Conservation (phyloP, 2,888 invertebrate genomes). For the Andrena hattorfiana region DNA sequence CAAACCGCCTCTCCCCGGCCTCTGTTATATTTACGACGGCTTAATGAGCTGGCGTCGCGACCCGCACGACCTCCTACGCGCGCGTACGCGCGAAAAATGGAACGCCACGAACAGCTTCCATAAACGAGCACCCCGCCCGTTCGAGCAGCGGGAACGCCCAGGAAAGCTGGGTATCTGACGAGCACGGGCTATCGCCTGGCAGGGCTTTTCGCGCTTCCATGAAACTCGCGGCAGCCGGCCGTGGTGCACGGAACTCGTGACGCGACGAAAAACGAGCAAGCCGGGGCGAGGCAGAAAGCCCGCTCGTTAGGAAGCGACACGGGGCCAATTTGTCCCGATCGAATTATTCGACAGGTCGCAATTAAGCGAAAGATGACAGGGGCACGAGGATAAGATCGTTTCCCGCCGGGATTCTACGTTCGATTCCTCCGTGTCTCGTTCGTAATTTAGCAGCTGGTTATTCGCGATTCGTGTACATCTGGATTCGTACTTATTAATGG, state of each 20-base stretch:
- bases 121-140: slow-evolving; percentile 9
- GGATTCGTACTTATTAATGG: slow-evolving; percentile 33
- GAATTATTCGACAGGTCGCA: slow-evolving; percentile 43
- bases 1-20: background rate
- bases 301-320: slow-evolving; percentile 50
- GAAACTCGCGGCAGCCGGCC: slow-evolving; percentile 17
- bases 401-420: background rate
- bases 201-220: slow-evolving; percentile 19
- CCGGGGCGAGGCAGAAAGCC: slow-evolving; percentile 41
- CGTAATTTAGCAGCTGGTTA: background rate
- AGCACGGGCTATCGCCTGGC: slow-evolving; percentile 8
- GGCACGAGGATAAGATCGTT: background rate
- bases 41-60: slow-evolving; percentile 22
- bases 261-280: slow-evolving; percentile 16
- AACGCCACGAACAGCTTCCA: background rate
- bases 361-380: slow-evolving; percentile 37
- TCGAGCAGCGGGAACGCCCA: background rate
- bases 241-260: background rate
- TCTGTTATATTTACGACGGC: slow-evolving; percentile 18
- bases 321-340: slow-evolving; percentile 54
- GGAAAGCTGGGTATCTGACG: slow-evolving; percentile 8
- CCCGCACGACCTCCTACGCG: background rate
- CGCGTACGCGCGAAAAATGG: background rate
- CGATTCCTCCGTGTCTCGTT: background rate
- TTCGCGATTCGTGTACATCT: background rate